Conservation (phyloP, 2,797 vertebrate species). For the Platyrinchus mystaceus region DNA sequence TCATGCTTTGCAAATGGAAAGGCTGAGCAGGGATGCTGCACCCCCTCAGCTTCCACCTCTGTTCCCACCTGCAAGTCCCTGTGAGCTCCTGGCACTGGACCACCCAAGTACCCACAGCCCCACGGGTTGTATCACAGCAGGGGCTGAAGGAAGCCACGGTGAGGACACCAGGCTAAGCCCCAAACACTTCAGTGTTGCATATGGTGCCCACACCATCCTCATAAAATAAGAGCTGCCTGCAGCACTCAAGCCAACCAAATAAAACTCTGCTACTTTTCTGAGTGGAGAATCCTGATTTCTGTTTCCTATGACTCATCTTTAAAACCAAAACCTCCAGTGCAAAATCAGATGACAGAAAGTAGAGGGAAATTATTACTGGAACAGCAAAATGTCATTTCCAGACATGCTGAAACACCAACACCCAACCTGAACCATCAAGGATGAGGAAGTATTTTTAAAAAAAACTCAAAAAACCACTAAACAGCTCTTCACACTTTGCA, state of each 20-base stretch:
- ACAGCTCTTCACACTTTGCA: not conserved
- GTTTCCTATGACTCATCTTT: constrained; percentile 10
- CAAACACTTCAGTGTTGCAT: not conserved
- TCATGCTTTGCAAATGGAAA: not conserved
- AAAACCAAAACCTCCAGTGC: not conserved
- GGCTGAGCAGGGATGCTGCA: not conserved
- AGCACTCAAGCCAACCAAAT: not conserved
- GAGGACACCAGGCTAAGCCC: not conserved
- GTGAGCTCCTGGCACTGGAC: not conserved
- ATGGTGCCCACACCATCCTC: not conserved
- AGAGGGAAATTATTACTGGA: constrained; percentile 3
- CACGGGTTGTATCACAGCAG: not conserved
- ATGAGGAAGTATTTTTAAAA: not conserved
- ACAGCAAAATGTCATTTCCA: not conserved
- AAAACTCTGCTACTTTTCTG: not conserved
- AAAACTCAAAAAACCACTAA: not conserved
- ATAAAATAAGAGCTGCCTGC: not conserved
- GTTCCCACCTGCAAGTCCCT: not conserved
- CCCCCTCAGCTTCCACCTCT: not conserved
- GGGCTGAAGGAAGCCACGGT: not conserved
- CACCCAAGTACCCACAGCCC: fast-evolving
- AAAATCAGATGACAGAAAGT: not conserved
- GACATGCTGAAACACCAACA: not conserved
- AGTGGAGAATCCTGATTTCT: not conserved
- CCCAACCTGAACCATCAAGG: not conserved